A percentile compares a stretch with the other conserved stretches of the same genome.
Evolutionary conservation across 2,888 invertebrate species (phyloP).

Genomic region (Amphipyra berbera): DNA sequence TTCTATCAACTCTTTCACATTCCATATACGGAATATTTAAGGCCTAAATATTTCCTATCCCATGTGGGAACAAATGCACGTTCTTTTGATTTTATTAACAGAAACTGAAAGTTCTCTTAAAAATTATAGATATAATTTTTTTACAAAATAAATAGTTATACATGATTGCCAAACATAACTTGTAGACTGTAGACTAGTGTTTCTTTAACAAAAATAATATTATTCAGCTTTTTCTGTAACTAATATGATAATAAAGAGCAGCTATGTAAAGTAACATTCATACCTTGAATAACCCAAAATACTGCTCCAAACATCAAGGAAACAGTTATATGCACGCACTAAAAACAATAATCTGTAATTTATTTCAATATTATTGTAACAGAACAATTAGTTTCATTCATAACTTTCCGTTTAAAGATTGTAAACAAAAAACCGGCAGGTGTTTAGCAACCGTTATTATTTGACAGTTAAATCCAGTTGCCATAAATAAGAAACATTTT

Average conservation of each 20-base stretch:
- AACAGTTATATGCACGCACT: conserved; percentile 7
- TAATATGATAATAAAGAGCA: background rate
- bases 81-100: no score
- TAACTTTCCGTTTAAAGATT: conserved; percentile 67
- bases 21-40: no score
- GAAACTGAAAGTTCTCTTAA: background rate
- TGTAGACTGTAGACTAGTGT: background rate
- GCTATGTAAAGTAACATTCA: conserved; percentile 1
- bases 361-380: conserved; percentile 8
- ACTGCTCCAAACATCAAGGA: conserved; percentile 25
- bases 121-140: background rate
- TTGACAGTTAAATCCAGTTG: conserved; percentile 62
- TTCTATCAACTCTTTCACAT: no score
- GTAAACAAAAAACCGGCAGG: conserved; percentile 82
- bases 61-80: no score
- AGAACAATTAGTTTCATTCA: conserved; percentile 71
- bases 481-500: conserved; percentile 36
- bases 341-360: conserved; percentile 12
- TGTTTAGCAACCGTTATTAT: conserved; percentile 77
- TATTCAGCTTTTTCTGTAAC: background rate
- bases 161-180: background rate
- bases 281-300: conserved; percentile 40
- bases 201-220: background rate
- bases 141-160: background rate
- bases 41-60: no score